Evolutionary conservation across 1,140 invertebrate genomes (phyloP).

Genomic region (Dendrolimus punctatus): DNA sequence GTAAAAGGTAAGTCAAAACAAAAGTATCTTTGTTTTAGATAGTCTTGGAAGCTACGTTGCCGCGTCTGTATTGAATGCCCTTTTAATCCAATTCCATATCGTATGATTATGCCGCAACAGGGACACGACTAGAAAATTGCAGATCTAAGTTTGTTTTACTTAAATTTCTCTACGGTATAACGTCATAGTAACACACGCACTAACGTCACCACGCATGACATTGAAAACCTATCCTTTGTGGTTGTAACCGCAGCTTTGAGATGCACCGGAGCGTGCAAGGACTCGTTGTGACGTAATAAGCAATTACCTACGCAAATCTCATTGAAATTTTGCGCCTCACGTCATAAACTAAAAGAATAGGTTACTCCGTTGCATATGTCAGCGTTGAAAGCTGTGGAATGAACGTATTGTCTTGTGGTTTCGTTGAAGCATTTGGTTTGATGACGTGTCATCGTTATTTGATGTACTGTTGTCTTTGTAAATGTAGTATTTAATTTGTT

Average conservation of each 20-base stretch:
- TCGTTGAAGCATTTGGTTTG: not conserved
- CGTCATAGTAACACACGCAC: slow-evolving; percentile 31
- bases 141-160: not conserved
- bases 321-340: slow-evolving; percentile 18
- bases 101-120: too few species aligned
- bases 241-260: slow-evolving; percentile 53
- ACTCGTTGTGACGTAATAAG: slow-evolving; percentile 38
- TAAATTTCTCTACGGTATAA: slow-evolving; percentile 6
- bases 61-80: too few species aligned
- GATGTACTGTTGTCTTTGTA: too few species aligned
- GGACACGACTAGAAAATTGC: too few species aligned
- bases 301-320: slow-evolving; percentile 13
- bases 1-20: too few species aligned
- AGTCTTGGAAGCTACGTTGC: too few species aligned
- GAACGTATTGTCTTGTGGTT: not conserved
- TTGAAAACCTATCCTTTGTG: slow-evolving; percentile 53
- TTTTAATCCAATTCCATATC: too few species aligned
- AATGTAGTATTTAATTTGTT: too few species aligned
- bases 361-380: slow-evolving; percentile 7
- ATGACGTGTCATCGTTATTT: not conserved
- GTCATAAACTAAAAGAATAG: slow-evolving; percentile 10
- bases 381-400: slow-evolving; percentile 1
- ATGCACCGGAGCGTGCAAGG: slow-evolving; percentile 59
- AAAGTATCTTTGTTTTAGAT: too few species aligned
- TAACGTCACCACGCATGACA: slow-evolving; percentile 33